Conservation (phyloP, 2,888 invertebrate genomes). For the Celastrina argiolus region DNA sequence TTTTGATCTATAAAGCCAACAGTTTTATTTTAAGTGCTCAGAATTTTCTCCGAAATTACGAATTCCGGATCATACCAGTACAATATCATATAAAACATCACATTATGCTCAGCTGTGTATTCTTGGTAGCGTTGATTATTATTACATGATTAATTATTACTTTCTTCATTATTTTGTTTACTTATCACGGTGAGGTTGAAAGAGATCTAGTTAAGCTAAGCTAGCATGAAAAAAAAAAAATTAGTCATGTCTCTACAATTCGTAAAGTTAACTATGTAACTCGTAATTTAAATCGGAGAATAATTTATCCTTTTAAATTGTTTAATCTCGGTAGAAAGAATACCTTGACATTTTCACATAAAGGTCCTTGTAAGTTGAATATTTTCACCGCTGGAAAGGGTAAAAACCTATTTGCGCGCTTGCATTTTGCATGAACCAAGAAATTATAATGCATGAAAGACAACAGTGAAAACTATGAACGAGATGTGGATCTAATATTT, state of each 20-base stretch:
- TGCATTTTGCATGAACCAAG: slow-evolving; percentile 14
- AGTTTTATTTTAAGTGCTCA: no score
- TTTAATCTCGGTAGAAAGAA: slow-evolving; percentile 4
- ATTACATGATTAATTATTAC: background rate
- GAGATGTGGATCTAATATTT: no score
- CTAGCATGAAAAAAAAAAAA: background rate
- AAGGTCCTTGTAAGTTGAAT: slow-evolving; percentile 9
- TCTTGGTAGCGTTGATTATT: no score
- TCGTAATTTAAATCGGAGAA: background rate
- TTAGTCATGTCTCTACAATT: background rate
- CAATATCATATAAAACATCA: no score
- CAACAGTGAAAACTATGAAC: background rate
- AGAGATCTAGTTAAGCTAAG: no score
- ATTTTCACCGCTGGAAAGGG: background rate
- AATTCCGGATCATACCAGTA: no score
- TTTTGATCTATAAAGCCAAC: no score
- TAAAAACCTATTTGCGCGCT: slow-evolving; percentile 18
- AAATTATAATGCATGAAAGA: slow-evolving; percentile 13
- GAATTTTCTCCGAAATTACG: no score
- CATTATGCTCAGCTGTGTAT: no score
- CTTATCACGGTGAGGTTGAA: background rate
- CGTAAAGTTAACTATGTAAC: background rate
- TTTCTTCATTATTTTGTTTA: background rate
- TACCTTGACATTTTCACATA: slow-evolving; percentile 11
- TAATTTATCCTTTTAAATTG: background rate